These are phyloP conservation scores for Drosophila anomalata DNA, from an alignment of 2,888 invertebrate genomes.

Conservation along the genomic window DNA sequence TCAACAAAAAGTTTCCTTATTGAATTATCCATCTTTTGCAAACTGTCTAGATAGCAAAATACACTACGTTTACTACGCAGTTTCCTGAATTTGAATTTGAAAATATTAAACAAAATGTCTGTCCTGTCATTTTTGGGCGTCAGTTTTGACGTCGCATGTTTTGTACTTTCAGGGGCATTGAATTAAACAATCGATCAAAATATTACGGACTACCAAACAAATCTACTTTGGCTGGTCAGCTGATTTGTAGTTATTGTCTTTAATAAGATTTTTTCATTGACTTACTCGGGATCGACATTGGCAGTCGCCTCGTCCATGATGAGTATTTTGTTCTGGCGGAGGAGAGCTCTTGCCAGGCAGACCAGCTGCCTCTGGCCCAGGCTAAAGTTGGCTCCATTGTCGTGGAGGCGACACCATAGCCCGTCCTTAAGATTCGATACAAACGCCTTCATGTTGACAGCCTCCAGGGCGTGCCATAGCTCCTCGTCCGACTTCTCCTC, in stretches of 20 bases:
- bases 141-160: background rate
- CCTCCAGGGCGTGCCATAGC: slow-evolving; percentile 91
- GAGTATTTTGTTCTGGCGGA: slow-evolving; percentile 91
- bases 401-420: slow-evolving; percentile 87
- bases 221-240: background rate
- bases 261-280: slow-evolving; percentile 25
- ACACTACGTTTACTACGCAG: background rate
- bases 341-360: slow-evolving; percentile 93
- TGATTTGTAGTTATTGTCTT: background rate
- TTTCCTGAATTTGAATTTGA: background rate
- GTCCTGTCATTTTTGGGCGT: background rate
- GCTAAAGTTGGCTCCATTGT: slow-evolving; percentile 93
- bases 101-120: background rate
- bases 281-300: slow-evolving; percentile 93
- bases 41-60: background rate
- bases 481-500: slow-evolving; percentile 88
- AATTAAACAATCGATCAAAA: background rate
- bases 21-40: background rate
- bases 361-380: slow-evolving; percentile 94
- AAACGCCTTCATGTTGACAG: slow-evolving; percentile 90
- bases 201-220: background rate
- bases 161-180: background rate
- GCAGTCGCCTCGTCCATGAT: slow-evolving; percentile 96
- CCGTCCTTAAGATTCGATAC: slow-evolving; percentile 86
- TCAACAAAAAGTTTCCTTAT: background rate